Percentiles rank a stretch among this genome's conserved stretches.
These are phyloP conservation scores for Synanthedon vespiformis DNA, from an alignment of 2,888 invertebrate genomes.

Conservation along the genomic window DNA sequence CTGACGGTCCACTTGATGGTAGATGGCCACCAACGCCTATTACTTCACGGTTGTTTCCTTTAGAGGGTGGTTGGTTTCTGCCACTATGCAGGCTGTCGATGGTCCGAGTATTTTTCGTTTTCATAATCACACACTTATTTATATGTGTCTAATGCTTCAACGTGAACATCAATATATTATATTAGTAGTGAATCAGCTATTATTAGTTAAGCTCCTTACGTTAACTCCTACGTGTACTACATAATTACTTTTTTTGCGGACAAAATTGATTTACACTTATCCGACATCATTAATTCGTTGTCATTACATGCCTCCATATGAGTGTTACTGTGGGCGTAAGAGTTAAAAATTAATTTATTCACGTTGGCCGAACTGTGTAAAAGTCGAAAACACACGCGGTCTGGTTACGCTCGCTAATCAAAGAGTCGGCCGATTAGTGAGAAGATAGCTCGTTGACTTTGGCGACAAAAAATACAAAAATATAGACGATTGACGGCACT, in stretches of 20 bases:
- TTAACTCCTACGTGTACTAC: constrained; percentile 1
- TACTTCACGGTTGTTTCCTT: no score
- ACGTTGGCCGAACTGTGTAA: constrained; percentile 29
- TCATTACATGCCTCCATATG: constrained; percentile 27
- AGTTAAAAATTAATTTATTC: constrained; percentile 37
- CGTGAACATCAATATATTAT: no score
- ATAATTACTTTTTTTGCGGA: constrained; percentile 4
- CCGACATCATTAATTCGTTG: constrained; percentile 34
- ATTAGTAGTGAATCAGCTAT: no score
- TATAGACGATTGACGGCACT: constrained; percentile 20
- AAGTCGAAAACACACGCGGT: constrained; percentile 35
- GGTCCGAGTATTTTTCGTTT: no score
- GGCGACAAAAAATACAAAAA: constrained; percentile 45
- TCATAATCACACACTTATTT: no score
- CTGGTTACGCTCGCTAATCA: constrained; percentile 56
- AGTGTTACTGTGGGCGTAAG: constrained; percentile 25
- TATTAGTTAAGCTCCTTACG: no score
- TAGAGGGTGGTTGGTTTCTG: no score
- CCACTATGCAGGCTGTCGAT: no score
- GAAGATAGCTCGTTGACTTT: constrained; percentile 24
- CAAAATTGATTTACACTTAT: constrained; percentile 30
- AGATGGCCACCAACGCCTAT: no score
- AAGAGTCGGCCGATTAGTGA: constrained; percentile 31
- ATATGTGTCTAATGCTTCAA: background rate
- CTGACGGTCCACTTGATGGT: no score